These are phyloP conservation scores for Octodonta nipae DNA, from an alignment of 2,888 invertebrate genomes.

Conservation along the genomic window DNA sequence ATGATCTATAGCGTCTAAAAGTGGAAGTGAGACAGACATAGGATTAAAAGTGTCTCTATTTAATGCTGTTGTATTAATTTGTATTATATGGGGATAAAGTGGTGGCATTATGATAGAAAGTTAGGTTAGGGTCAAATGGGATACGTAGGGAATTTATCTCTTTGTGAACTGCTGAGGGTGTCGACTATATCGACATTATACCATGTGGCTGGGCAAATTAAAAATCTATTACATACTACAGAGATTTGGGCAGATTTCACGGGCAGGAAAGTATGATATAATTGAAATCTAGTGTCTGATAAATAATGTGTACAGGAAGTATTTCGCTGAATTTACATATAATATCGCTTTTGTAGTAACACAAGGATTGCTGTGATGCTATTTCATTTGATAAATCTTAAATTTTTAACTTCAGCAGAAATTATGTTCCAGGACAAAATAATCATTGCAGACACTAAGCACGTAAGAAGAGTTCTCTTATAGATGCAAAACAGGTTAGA, in stretches of 20 bases:
- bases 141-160: constrained; percentile 21
- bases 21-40: constrained; percentile 13
- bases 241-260: constrained; percentile 20
- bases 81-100: constrained; percentile 35
- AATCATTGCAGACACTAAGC: too few species aligned
- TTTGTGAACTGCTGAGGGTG: constrained; percentile 19
- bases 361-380: too few species aligned
- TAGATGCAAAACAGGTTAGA: too few species aligned
- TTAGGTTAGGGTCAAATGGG: constrained; percentile 23
- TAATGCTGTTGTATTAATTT: constrained; percentile 35
- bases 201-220: constrained; percentile 37
- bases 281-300: too few species aligned
- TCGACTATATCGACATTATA: constrained; percentile 22
- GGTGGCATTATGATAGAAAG: constrained; percentile 33
- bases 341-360: too few species aligned
- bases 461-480: too few species aligned
- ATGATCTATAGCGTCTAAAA: constrained; percentile 3
- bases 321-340: too few species aligned
- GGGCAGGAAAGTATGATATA: too few species aligned
- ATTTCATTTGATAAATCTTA: too few species aligned
- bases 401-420: too few species aligned
- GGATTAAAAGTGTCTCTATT: constrained; percentile 32
- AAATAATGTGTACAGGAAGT: too few species aligned
- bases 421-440: too few species aligned
- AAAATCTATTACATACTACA: constrained; percentile 30